Conservation (phyloP, 2,797 vertebrate species). For the Telmatherina bonti region DNA sequence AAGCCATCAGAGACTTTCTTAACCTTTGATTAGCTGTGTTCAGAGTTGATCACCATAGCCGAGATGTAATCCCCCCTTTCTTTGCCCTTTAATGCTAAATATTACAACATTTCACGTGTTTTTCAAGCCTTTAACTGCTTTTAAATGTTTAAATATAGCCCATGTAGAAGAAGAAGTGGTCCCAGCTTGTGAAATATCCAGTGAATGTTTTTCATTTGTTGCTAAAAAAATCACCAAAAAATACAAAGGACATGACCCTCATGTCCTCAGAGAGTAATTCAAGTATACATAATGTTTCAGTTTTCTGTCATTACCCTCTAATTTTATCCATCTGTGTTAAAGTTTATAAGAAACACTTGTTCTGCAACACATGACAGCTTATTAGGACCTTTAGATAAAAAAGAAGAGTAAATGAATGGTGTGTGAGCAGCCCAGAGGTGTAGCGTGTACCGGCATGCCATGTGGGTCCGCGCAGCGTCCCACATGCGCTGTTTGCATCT, state of each 20-base stretch:
- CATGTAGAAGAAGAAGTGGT: not conserved
- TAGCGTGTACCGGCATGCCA: not conserved
- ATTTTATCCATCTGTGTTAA: conserved; percentile 21
- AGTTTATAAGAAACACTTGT: conserved; percentile 11
- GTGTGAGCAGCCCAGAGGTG: not conserved
- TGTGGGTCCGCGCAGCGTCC: conserved; percentile 5
- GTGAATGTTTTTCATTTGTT: not conserved
- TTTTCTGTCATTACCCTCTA: conserved; percentile 7
- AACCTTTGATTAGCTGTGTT: not conserved
- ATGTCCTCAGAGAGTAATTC: conserved; percentile 11
- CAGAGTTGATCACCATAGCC: not conserved
- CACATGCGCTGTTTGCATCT: conserved; percentile 51
- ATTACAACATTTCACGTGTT: too few species aligned
- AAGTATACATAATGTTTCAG: not conserved
- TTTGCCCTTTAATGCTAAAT: too few species aligned
- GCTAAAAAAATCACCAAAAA: not conserved
- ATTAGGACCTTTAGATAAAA: conserved; percentile 1
- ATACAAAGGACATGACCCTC: not conserved
- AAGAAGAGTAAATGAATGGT: conserved; percentile 6
- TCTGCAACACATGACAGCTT: conserved; percentile 3
- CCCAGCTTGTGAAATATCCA: not conserved
- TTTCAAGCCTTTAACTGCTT: too few species aligned
- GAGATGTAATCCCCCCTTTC: not conserved
- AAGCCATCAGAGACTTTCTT: not conserved
- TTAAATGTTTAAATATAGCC: too few species aligned